These are phyloP conservation scores for Ethmia dodecea DNA, from an alignment of 2,888 invertebrate species.

Conservation along the genomic window DNA sequence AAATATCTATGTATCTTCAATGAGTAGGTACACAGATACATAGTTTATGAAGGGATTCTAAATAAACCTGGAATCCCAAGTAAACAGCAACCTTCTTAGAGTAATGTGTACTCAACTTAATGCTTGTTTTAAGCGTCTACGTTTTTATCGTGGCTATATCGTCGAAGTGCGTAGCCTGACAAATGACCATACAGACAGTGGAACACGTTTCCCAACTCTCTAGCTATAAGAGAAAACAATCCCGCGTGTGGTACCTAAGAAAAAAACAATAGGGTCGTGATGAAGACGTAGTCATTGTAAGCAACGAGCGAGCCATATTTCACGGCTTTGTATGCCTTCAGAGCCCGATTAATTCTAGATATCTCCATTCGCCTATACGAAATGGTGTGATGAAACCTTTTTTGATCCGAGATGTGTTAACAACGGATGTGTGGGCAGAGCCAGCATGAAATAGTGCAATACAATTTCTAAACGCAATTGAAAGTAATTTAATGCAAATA, in stretches of 20 bases:
- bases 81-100: too few relatives aligned
- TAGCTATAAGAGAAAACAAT: constrained; percentile 67
- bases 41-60: too few relatives aligned
- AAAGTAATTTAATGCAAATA: background rate
- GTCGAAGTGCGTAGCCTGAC: constrained; percentile 36
- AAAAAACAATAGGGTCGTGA: constrained; percentile 74
- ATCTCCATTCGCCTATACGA: constrained; percentile 71
- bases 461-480: constrained; percentile 18
- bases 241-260: constrained; percentile 61
- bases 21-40: too few relatives aligned
- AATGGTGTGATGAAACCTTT: constrained; percentile 72
- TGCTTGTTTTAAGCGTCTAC: background rate
- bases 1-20: too few relatives aligned
- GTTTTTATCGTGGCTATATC: constrained; percentile 32
- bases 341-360: constrained; percentile 76
- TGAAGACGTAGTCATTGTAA: constrained; percentile 78
- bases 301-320: constrained; percentile 72
- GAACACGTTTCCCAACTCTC: constrained; percentile 65
- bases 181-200: constrained; percentile 50
- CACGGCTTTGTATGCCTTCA: constrained; percentile 72
- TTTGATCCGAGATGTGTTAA: constrained; percentile 52
- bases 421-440: constrained; percentile 50
- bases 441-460: constrained; percentile 33
- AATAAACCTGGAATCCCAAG: too few relatives aligned
- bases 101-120: constrained; percentile 4